These are phyloP conservation scores for Cosmopolites sordidus DNA, from an alignment of 2,888 invertebrate genomes.

Conservation along the genomic window DNA sequence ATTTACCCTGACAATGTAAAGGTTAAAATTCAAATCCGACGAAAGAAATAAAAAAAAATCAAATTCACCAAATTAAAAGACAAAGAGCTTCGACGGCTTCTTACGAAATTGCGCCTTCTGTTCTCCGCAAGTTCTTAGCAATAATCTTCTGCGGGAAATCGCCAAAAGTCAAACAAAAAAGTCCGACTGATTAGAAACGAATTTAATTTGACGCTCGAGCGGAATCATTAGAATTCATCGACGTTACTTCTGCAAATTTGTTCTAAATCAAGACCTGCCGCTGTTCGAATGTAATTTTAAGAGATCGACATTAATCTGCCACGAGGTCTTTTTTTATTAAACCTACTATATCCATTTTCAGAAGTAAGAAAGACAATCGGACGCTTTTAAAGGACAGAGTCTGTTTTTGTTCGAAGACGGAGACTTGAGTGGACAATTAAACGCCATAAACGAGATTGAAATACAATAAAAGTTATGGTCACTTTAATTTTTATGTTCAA, in stretches of 20 bases:
- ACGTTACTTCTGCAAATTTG: slow-evolving; percentile 2
- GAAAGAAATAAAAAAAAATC: no score
- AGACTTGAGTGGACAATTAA: not conserved
- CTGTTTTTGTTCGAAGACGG: no score
- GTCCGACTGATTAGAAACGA: slow-evolving; percentile 3
- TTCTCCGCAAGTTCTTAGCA: no score
- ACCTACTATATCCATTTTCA: no score
- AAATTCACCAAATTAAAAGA: no score
- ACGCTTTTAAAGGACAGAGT: no score
- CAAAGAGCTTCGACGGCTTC: no score
- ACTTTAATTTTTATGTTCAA: not conserved
- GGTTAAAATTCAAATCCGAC: no score
- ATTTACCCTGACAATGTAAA: no score
- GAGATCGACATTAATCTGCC: slow-evolving; percentile 5
- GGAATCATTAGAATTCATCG: slow-evolving; percentile 4
- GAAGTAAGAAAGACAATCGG: no score
- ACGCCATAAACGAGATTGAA: not conserved
- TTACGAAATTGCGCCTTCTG: no score
- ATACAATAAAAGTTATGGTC: slow-evolving; percentile 1
- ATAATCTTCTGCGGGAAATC: no score
- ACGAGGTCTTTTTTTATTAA: not conserved
- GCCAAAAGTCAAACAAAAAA: not conserved
- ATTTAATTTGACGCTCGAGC: not conserved
- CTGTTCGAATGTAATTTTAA: slow-evolving; percentile 1
- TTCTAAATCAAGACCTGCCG: not conserved